Conservation (phyloP, 2,888 invertebrate species). For the Lacanobia wlatinum region DNA sequence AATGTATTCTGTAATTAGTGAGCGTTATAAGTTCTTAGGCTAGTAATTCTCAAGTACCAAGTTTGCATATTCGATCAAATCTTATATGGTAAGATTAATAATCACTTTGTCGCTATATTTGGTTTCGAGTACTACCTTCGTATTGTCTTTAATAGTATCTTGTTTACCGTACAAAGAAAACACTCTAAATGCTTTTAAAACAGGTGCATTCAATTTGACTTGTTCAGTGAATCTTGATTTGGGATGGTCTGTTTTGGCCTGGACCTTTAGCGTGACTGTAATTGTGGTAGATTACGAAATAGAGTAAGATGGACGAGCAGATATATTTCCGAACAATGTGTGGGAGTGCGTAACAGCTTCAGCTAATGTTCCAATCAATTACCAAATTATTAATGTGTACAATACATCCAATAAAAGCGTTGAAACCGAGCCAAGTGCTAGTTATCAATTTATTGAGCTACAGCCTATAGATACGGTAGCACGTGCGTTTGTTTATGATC, state of each 20-base stretch:
- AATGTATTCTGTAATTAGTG: constrained; percentile 45
- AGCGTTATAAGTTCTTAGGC: constrained; percentile 33
- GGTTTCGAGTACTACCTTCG: constrained; percentile 36
- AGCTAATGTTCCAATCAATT: constrained; percentile 59
- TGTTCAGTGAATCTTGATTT: not conserved
- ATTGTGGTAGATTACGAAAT: constrained; percentile 14
- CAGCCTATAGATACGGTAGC: constrained; percentile 53
- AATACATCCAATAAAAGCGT: constrained; percentile 50
- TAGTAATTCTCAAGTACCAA: constrained; percentile 36
- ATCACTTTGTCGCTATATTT: constrained; percentile 39
- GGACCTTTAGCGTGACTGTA: not conserved
- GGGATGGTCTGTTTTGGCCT: not conserved
- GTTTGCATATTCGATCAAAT: constrained; percentile 49
- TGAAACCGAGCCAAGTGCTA: constrained; percentile 58
- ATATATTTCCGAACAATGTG: constrained; percentile 29
- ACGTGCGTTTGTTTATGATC: constrained; percentile 68
- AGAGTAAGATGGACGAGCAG: not conserved
- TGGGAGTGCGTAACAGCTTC: constrained; percentile 39
- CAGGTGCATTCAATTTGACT: constrained; percentile 5
- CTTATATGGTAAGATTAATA: constrained; percentile 39
- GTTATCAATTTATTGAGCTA: constrained; percentile 64
- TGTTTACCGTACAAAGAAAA: constrained; percentile 40
- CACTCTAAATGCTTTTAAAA: constrained; percentile 23
- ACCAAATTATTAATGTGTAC: constrained; percentile 55
- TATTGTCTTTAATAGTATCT: constrained; percentile 29